These are phyloP conservation scores for Triplophysa dalaica DNA, from an alignment of 2,113 vertebrate species.

Conservation along the genomic window DNA sequence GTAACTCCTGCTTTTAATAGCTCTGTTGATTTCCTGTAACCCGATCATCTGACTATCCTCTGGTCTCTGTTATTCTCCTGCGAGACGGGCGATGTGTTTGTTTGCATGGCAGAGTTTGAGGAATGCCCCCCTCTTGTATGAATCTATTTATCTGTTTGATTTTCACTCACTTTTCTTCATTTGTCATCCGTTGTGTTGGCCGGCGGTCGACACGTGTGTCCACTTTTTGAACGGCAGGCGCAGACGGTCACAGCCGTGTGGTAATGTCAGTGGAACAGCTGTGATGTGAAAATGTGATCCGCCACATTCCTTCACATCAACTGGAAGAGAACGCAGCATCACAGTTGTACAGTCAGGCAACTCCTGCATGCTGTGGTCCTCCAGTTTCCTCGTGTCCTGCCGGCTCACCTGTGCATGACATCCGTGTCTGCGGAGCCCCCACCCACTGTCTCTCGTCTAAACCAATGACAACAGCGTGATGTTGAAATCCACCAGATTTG, in stretches of 20 bases:
- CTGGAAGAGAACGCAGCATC: conserved; percentile 80
- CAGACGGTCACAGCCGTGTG: neutral
- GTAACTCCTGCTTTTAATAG: too few species aligned
- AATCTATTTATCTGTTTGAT: conserved; percentile 38
- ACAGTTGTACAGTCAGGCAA: conserved; percentile 78
- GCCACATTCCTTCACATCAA: conserved; percentile 83
- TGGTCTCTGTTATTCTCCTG: conserved; percentile 44
- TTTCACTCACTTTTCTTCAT: neutral
- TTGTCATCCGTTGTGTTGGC: neutral
- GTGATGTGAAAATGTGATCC: conserved; percentile 85
- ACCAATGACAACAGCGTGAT: neutral
- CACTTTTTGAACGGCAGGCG: conserved; percentile 63
- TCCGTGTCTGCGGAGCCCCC: conserved; percentile 61
- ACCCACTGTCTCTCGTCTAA: neutral
- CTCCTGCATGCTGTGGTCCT: conserved; percentile 79
- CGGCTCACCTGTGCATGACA: conserved; percentile 82
- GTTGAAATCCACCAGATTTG: neutral
- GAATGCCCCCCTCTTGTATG: conserved; percentile 60
- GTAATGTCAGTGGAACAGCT: conserved; percentile 42
- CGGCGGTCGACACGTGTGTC: too few species aligned
- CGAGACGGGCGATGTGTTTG: conserved; percentile 74
- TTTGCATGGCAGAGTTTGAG: conserved; percentile 78
- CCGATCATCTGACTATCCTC: conserved; percentile 19
- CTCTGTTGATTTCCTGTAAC: conserved; percentile 42
- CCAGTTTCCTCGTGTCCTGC: conserved; percentile 74